A percentile compares a stretch with the other conserved stretches of the same genome.
phyloP scores from a whole-genome alignment of 2,888 invertebrate genomes.

The Anticlea derivata region DNA sequence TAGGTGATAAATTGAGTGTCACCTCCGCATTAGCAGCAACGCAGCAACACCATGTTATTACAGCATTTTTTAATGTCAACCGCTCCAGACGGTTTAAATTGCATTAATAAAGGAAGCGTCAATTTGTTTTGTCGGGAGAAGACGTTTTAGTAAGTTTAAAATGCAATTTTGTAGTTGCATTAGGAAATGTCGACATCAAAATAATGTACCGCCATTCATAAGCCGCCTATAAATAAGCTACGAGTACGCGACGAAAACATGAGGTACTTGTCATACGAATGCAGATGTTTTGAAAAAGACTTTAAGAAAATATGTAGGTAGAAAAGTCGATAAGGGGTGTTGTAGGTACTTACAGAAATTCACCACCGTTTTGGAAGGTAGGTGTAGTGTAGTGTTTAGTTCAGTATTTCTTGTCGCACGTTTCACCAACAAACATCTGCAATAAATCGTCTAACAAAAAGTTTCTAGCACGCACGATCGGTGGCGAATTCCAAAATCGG shows the following conservation, averaged over 20 bases:
- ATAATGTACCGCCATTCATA: no score
- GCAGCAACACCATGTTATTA: conserved; percentile 50
- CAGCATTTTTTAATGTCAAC: conserved; percentile 52
- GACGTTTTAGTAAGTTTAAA: conserved; percentile 16
- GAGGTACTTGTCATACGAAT: no score
- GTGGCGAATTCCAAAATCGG: conserved; percentile 27
- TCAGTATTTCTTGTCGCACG: not conserved
- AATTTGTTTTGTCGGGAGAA: conserved; percentile 26
- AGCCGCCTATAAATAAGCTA: no score
- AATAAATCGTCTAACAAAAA: conserved; percentile 17
- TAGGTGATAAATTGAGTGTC: conserved; percentile 68
- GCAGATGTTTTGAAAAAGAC: no score
- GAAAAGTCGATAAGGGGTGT: no score
- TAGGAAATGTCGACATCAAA: not conserved
- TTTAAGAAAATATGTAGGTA: no score
- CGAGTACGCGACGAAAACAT: no score
- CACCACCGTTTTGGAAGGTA: no score
- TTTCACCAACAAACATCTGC: conserved; percentile 9
- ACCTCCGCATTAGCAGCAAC: conserved; percentile 44
- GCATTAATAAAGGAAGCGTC: conserved; percentile 37
- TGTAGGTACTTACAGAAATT: no score
- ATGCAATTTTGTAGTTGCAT: conserved; percentile 11
- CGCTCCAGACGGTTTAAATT: conserved; percentile 44
- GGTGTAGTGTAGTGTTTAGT: no score
- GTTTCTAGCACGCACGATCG: conserved; percentile 9